These are phyloP conservation scores for Nebria brevicollis DNA, from an alignment of 2,888 invertebrate genomes.

Conservation along the genomic window DNA sequence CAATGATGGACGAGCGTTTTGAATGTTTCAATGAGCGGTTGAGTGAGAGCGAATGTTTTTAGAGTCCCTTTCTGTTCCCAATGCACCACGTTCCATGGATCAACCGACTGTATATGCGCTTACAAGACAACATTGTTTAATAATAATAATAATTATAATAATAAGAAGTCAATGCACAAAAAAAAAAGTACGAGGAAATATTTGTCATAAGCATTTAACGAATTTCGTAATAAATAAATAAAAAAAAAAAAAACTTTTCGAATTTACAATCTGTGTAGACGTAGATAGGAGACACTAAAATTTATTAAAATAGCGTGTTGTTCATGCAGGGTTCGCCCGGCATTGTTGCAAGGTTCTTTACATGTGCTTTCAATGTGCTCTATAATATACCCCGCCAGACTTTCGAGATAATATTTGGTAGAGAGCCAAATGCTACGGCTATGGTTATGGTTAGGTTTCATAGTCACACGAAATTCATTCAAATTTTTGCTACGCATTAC, in stretches of 20 bases:
- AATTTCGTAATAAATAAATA: slow-evolving; percentile 22
- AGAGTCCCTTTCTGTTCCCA: neutral
- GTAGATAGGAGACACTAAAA: slow-evolving; percentile 41
- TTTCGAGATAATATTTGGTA: slow-evolving; percentile 40
- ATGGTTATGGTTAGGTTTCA: slow-evolving; percentile 55
- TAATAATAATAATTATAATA: slow-evolving; percentile 18
- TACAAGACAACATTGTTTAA: slow-evolving; percentile 29
- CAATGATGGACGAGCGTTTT: neutral
- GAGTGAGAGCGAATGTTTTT: neutral
- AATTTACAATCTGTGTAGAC: slow-evolving; percentile 44
- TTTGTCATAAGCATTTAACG: slow-evolving; percentile 41
- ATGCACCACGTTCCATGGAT: slow-evolving; percentile 6
- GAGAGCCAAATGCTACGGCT: slow-evolving; percentile 28
- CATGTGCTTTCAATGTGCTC: slow-evolving; percentile 64
- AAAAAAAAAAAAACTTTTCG: slow-evolving; percentile 20
- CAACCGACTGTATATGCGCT: slow-evolving; percentile 26
- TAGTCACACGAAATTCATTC: slow-evolving; percentile 55
- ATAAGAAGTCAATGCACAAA: slow-evolving; percentile 44
- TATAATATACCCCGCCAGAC: slow-evolving; percentile 51
- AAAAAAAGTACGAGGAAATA: slow-evolving; percentile 26
- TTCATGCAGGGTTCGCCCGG: slow-evolving; percentile 20
- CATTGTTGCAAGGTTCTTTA: slow-evolving; percentile 50
- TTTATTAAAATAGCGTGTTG: slow-evolving; percentile 34
- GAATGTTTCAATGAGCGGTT: neutral
- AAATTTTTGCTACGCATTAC: slow-evolving; percentile 54